These are phyloP conservation scores for Rhyacophila evoluta DNA, from an alignment of 2,888 invertebrate genomes.

Conservation along the genomic window DNA sequence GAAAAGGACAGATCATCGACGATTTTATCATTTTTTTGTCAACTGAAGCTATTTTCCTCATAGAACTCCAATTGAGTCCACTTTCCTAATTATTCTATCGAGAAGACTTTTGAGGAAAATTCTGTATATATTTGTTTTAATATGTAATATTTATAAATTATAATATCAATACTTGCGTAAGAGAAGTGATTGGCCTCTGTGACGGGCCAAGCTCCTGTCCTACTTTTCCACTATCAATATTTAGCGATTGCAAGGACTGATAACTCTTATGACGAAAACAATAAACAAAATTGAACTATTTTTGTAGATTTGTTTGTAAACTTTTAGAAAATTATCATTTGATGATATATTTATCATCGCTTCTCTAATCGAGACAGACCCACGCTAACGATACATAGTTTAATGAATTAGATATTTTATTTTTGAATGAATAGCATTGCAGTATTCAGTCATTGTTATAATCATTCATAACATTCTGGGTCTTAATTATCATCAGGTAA, in stretches of 20 bases:
- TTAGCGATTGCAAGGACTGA: not conserved
- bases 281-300: not conserved
- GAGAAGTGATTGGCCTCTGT: not conserved
- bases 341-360: not conserved
- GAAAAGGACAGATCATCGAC: no score
- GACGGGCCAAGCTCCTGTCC: not conserved
- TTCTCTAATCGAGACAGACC: not conserved
- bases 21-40: no score
- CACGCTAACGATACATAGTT: no score
- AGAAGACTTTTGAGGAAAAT: not conserved
- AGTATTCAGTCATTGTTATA: no score
- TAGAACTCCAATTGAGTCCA: no score
- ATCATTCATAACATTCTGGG: no score
- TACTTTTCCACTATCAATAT: not conserved
- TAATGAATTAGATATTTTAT: no score
- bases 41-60: no score
- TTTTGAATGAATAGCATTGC: no score
- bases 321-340: not conserved
- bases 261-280: not conserved
- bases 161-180: not conserved
- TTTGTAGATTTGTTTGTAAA: slow-evolving; percentile 3
- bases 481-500: no score
- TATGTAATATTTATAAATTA: no score
- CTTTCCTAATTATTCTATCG: no score
- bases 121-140: not conserved